Percentiles rank a stretch among this genome's conserved stretches.
These are phyloP conservation scores for Venustaconcha ellipsiformis DNA, from an alignment of 1,140 invertebrate species.

Conservation along the genomic window DNA sequence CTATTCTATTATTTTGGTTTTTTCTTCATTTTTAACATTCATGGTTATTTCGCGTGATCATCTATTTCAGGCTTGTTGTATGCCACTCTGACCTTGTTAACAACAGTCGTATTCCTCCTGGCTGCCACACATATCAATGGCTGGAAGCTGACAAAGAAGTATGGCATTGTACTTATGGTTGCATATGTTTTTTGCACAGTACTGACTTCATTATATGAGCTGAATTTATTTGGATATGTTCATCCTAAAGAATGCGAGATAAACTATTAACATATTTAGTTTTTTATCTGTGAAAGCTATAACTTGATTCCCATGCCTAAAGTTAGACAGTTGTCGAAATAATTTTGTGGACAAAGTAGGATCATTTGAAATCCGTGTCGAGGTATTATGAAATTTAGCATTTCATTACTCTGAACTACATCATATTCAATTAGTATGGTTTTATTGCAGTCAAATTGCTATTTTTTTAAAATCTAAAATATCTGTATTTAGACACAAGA, in stretches of 20 bases:
- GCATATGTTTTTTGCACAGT: slow-evolving; percentile 60
- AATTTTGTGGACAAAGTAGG: too few species aligned
- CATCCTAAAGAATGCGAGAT: slow-evolving; percentile 57
- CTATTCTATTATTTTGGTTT: not conserved
- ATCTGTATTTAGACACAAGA: too few species aligned
- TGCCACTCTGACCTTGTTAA: slow-evolving; percentile 59
- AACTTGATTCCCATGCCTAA: too few species aligned
- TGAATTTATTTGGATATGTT: slow-evolving; percentile 67
- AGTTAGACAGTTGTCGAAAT: too few species aligned
- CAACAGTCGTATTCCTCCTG: slow-evolving; percentile 61
- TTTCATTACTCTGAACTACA: too few species aligned
- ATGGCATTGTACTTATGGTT: slow-evolving; percentile 55
- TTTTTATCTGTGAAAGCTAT: too few species aligned
- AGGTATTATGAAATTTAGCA: too few species aligned
- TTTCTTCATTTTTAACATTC: not conserved
- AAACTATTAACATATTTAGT: slow-evolving; percentile 26
- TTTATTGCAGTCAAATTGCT: too few species aligned
- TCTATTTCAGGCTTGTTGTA: slow-evolving; percentile 60
- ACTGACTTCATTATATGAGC: slow-evolving; percentile 63
- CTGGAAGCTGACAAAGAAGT: slow-evolving; percentile 62
- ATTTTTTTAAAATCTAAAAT: too few species aligned
- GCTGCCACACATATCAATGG: slow-evolving; percentile 59
- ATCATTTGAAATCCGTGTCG: too few species aligned
- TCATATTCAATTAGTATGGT: too few species aligned
- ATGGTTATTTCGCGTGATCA: not conserved